Conservation (phyloP, 2,797 vertebrate genomes). For the Trematomus bernacchii region DNA sequence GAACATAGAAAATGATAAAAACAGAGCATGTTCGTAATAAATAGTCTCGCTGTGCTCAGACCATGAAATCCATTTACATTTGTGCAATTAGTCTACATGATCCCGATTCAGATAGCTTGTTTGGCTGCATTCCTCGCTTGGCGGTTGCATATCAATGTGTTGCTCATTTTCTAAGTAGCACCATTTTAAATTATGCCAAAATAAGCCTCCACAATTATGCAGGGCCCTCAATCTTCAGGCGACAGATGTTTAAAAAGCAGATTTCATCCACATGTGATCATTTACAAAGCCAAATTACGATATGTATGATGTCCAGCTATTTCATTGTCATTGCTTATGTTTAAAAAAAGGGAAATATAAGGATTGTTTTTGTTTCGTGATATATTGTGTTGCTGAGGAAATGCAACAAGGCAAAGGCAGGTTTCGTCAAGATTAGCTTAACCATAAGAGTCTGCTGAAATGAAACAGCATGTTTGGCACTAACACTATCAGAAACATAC, state of each 20-base stretch:
- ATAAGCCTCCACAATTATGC: constrained; percentile 32
- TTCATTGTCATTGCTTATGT: not conserved
- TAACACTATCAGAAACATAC: constrained; percentile 24
- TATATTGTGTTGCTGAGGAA: constrained; percentile 12
- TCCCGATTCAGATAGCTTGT: constrained; percentile 39
- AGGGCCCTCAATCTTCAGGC: constrained; percentile 23
- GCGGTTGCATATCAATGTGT: constrained; percentile 49
- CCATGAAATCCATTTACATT: constrained; percentile 52
- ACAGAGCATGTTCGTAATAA: constrained; percentile 24
- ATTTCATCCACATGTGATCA: constrained; percentile 28
- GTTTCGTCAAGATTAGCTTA: constrained; percentile 3
- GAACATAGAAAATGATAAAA: constrained; percentile 21
- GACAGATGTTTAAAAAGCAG: constrained; percentile 51
- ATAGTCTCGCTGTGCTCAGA: constrained; percentile 24
- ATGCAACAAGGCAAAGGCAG: constrained; percentile 9
- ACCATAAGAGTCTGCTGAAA: constrained; percentile 31
- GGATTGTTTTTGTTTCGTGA: not conserved
- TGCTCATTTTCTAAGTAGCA: constrained; percentile 47
- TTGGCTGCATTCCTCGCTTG: constrained; percentile 51
- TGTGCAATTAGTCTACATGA: constrained; percentile 42
- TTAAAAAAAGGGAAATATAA: not conserved
- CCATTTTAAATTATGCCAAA: constrained; percentile 50
- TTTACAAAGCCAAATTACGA: constrained; percentile 18
- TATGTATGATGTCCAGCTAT: not conserved
- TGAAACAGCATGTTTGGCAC: constrained; percentile 24